These are phyloP conservation scores for Didymodactylos carnosus DNA, from an alignment of 2,888 invertebrate genomes.

Conservation along the genomic window DNA sequence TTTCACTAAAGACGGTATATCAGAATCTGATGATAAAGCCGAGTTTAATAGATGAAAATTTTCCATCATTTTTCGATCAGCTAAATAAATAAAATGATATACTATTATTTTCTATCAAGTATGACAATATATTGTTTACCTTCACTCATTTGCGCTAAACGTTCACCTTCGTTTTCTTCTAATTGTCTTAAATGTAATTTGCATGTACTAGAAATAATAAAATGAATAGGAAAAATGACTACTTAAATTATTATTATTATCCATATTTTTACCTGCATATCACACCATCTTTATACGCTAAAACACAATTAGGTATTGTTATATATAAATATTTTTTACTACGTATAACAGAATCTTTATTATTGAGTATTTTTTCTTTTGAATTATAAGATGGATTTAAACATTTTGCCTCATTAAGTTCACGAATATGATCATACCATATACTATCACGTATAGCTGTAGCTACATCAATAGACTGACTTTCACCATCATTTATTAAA, in stretches of 20 bases:
- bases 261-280: too few species aligned
- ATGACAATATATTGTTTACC: not conserved
- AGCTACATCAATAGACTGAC: not conserved
- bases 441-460: not conserved
- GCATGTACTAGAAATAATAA: too few species aligned
- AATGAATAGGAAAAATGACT: too few species aligned
- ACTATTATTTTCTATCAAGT: not conserved
- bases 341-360: not conserved
- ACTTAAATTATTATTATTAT: too few species aligned
- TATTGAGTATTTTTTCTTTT: too few species aligned
- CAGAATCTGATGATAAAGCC: not conserved
- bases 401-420: too few species aligned
- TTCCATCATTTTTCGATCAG: not conserved
- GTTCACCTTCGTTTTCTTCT: not conserved
- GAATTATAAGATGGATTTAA: not conserved
- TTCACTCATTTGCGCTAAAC: not conserved
- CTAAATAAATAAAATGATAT: not conserved
- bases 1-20: not conserved
- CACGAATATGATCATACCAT: not conserved
- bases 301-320: not conserved
- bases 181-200: not conserved
- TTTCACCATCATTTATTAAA: not conserved
- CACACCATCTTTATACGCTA: not conserved
- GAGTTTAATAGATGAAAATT: not conserved
- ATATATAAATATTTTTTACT: not conserved